Evolutionary conservation across 92 coral and sea anemone species (phyloP).

Genomic region (Chrysogorgia sp.): DNA sequence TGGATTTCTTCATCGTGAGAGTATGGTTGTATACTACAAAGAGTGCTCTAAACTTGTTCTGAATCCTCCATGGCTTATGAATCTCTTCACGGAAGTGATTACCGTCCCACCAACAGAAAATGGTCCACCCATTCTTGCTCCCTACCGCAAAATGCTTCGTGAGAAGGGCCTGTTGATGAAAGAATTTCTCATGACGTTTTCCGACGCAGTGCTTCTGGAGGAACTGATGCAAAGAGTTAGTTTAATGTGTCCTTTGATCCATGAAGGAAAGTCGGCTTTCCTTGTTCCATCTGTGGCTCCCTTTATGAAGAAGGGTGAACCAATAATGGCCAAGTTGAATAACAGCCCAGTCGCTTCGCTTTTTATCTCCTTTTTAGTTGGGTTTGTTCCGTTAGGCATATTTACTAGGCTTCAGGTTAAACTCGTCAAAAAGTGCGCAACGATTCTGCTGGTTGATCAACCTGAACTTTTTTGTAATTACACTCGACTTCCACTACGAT

Average conservation of each 20-base stretch:
- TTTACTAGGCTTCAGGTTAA: conserved; percentile 55
- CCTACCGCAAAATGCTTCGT: neutral
- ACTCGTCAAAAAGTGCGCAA: conserved; percentile 32
- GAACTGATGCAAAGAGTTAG: conserved; percentile 59
- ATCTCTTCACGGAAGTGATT: conserved; percentile 55
- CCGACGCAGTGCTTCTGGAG: conserved; percentile 32
- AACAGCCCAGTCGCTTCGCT: conserved; percentile 33
- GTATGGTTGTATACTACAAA: conserved; percentile 55
- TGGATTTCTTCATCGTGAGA: conserved; percentile 60
- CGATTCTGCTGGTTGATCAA: neutral
- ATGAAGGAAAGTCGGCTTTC: neutral
- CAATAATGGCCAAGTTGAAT: neutral
- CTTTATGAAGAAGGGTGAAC: conserved; percentile 42
- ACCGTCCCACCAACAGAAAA: conserved; percentile 60
- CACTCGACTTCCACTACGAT: neutral
- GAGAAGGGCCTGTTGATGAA: conserved; percentile 38
- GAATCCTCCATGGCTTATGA: too few species aligned
- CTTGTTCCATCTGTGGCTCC: conserved; percentile 52
- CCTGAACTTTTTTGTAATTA: neutral
- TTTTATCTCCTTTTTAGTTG: conserved; percentile 43
- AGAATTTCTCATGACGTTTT: conserved; percentile 18
- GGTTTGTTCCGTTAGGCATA: conserved; percentile 47
- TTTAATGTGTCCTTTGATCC: conserved; percentile 54
- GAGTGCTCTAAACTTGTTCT: conserved; percentile 57
- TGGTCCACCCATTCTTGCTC: neutral